phyloP scores from a whole-genome alignment of 2,113 vertebrate species.

The Panthera uncia region DNA sequence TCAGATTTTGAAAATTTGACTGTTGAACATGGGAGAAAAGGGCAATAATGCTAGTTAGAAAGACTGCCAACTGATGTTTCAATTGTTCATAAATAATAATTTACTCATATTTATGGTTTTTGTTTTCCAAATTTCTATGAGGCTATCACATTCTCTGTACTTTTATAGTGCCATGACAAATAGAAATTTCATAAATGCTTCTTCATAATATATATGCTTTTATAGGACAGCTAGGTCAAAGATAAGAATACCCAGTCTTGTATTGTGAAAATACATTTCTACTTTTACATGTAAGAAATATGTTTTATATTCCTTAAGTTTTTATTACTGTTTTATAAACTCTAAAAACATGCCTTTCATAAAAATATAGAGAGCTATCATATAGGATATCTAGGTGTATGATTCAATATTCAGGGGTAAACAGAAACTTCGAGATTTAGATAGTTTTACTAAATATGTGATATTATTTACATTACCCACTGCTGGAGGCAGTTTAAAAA shows the following conservation, averaged over 20 bases:
- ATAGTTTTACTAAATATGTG: conserved; percentile 37
- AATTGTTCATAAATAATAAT: conserved; percentile 5
- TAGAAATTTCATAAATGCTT: conserved; percentile 4
- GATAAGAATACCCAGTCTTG: not conserved
- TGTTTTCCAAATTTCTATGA: not conserved
- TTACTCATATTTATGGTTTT: not conserved
- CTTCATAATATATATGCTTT: not conserved
- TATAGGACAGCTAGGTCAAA: not conserved
- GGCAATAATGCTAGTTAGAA: not conserved
- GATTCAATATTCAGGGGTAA: not conserved
- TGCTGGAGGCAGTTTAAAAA: conserved; percentile 3
- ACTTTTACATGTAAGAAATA: not conserved
- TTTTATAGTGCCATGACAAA: not conserved
- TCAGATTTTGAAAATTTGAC: not conserved
- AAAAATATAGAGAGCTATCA: not conserved
- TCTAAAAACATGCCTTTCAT: not conserved
- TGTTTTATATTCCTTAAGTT: not conserved
- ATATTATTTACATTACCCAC: not conserved
- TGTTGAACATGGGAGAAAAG: not conserved
- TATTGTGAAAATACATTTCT: not conserved
- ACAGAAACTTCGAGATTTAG: not conserved
- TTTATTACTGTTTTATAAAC: not conserved
- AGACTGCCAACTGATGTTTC: not conserved
- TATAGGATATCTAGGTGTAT: not conserved
- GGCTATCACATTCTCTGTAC: not conserved